Evolutionary conservation across 2,797 vertebrate genomes (phyloP).

Genomic region (Sebastes jordani): DNA sequence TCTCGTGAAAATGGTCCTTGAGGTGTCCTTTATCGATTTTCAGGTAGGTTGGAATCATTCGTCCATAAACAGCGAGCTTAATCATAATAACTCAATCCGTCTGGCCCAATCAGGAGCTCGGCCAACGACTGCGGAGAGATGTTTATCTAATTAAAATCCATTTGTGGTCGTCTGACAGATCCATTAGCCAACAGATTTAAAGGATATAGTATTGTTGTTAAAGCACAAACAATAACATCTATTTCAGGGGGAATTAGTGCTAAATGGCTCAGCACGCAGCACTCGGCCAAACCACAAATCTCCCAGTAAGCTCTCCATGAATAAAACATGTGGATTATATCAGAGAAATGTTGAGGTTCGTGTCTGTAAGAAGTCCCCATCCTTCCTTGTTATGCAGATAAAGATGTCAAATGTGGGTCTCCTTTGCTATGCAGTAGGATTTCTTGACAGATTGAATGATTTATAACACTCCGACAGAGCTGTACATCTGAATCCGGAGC

Average conservation of each 20-base stretch:
- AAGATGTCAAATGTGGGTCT: constrained; percentile 38
- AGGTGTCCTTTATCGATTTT: constrained; percentile 74
- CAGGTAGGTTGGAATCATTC: constrained; percentile 65
- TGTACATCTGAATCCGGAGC: constrained; percentile 25
- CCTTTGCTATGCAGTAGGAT: constrained; percentile 13
- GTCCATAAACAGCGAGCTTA: constrained; percentile 66
- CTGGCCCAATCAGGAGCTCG: constrained; percentile 50
- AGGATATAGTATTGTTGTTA: constrained; percentile 58
- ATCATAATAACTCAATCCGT: constrained; percentile 72
- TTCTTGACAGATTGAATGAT: constrained; percentile 50
- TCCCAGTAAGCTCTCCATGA: constrained; percentile 46
- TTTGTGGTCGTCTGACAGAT: constrained; percentile 53
- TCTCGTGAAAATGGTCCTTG: constrained; percentile 69
- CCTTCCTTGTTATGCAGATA: constrained; percentile 48
- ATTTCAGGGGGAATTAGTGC: constrained; percentile 53
- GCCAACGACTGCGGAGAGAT: constrained; percentile 23
- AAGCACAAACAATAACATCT: constrained; percentile 60
- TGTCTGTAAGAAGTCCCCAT: constrained; percentile 37
- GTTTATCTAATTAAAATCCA: constrained; percentile 69
- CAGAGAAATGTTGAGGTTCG: constrained; percentile 33
- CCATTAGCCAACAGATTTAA: constrained; percentile 54
- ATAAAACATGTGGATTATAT: constrained; percentile 65
- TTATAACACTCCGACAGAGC: constrained; percentile 31
- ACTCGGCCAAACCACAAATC: constrained; percentile 53
- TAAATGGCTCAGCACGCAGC: constrained; percentile 57